Percentiles rank a stretch among this genome's conserved stretches.
phyloP scores from a whole-genome alignment of 2,888 invertebrate species.

The Piscicola geometra region DNA sequence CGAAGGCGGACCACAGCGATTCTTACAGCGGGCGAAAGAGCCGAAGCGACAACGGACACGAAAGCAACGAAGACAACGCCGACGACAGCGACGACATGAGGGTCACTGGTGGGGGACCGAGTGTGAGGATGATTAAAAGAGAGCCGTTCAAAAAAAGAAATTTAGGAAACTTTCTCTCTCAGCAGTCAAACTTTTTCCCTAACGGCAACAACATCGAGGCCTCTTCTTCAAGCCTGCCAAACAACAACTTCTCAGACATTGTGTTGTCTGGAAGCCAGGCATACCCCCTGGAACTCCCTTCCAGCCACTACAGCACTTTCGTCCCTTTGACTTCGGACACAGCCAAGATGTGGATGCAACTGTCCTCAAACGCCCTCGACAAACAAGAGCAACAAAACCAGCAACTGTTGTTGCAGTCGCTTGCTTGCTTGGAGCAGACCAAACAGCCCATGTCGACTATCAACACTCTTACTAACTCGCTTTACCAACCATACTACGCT shows the following conservation, averaged over 20 bases:
- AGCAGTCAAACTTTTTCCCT: not conserved
- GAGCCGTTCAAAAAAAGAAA: not conserved
- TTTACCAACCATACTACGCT: not conserved
- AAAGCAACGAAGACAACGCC: conserved; percentile 11
- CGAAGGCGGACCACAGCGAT: not conserved
- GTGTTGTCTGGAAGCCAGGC: not conserved
- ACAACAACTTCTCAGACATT: not conserved
- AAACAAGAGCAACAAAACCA: not conserved
- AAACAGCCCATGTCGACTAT: conserved; percentile 18
- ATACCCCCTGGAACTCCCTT: not conserved
- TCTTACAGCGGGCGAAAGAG: not conserved
- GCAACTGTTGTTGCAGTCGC: not conserved
- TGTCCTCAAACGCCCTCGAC: not conserved
- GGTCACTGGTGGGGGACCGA: not conserved
- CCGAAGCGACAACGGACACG: not conserved
- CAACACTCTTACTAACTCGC: not conserved
- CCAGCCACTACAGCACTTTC: not conserved
- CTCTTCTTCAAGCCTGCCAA: conserved; percentile 1
- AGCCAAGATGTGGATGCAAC: conserved; percentile 29
- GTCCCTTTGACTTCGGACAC: not conserved
- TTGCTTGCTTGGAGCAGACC: not conserved
- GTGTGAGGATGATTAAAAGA: not conserved
- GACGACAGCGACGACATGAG: conserved; percentile 9
- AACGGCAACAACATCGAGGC: not conserved
- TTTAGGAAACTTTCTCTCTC: not conserved